Evolutionary conservation across 2,797 vertebrate species (phyloP).

Genomic region (Cyclura pinguis): DNA sequence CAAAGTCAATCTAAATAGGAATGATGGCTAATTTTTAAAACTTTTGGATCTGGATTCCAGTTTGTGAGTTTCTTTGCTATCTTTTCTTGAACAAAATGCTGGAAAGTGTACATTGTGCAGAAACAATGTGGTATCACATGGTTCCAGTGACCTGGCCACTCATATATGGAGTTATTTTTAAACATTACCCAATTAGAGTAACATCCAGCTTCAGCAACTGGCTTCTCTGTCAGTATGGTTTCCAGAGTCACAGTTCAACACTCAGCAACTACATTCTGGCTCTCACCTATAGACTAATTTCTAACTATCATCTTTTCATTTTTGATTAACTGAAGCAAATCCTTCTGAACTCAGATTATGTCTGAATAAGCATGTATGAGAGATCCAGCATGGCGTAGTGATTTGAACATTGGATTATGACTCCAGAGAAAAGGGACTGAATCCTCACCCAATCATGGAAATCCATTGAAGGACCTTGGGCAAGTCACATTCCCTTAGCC

Average conservation of each 20-base stretch:
- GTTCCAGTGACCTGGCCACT: background rate
- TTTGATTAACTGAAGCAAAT: background rate
- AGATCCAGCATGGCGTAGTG: no score
- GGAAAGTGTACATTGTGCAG: background rate
- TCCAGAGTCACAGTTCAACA: no score
- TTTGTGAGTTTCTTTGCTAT: background rate
- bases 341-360: background rate
- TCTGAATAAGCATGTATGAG: background rate
- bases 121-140: background rate
- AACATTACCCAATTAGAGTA: background rate
- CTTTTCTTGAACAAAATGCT: background rate
- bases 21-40: background rate
- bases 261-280: no score
- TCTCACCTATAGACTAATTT: background rate
- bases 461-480: no score
- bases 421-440: no score
- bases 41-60: background rate
- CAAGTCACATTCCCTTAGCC: no score
- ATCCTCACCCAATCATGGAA: no score
- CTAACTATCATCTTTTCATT: background rate
- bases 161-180: background rate
- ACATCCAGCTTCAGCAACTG: background rate
- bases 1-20: background rate
- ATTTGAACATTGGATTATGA: no score
- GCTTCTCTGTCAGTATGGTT: background rate